phyloP scores from a whole-genome alignment of 2,113 vertebrate genomes.

The Cyprinodon tularosa region DNA sequence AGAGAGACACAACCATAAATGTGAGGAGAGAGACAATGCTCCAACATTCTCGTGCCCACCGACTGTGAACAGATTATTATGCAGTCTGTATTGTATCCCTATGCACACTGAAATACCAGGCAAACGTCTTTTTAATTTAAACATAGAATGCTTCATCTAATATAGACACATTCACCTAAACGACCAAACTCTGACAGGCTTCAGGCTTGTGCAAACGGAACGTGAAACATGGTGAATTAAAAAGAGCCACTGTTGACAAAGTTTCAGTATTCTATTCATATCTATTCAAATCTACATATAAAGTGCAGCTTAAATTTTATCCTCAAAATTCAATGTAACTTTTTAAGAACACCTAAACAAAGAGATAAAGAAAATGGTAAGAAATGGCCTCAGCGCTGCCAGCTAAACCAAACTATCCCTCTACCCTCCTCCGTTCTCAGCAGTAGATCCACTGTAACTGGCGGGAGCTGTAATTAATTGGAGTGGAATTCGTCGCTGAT shows the following conservation, averaged over 20 bases:
- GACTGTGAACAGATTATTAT: neutral
- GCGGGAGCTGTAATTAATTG: slow-evolving; percentile 80
- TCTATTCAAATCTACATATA: neutral
- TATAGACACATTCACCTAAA: too few relatives aligned
- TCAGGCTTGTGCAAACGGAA: neutral
- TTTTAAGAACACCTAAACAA: slow-evolving; percentile 6
- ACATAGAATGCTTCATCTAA: neutral
- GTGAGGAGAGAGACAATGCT: slow-evolving; percentile 3
- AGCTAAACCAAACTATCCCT: slow-evolving; percentile 13
- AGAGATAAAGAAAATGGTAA: slow-evolving; percentile 10
- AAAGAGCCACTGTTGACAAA: neutral
- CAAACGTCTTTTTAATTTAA: neutral
- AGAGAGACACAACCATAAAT: slow-evolving; percentile 27
- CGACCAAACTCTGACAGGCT: neutral
- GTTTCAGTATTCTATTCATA: neutral
- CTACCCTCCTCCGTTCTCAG: slow-evolving; percentile 48
- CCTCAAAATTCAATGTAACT: neutral
- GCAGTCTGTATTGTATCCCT: neutral
- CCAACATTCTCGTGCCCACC: neutral
- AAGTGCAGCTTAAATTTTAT: neutral
- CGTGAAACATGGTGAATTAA: neutral
- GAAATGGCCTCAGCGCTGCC: neutral
- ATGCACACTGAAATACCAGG: neutral
- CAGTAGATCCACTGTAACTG: slow-evolving; percentile 44
- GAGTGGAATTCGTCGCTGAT: slow-evolving; percentile 77